Percentiles rank a stretch among this genome's conserved stretches.
Evolutionary conservation across 2,113 vertebrate genomes (phyloP).

Genomic region (Antidorcas marsupialis): DNA sequence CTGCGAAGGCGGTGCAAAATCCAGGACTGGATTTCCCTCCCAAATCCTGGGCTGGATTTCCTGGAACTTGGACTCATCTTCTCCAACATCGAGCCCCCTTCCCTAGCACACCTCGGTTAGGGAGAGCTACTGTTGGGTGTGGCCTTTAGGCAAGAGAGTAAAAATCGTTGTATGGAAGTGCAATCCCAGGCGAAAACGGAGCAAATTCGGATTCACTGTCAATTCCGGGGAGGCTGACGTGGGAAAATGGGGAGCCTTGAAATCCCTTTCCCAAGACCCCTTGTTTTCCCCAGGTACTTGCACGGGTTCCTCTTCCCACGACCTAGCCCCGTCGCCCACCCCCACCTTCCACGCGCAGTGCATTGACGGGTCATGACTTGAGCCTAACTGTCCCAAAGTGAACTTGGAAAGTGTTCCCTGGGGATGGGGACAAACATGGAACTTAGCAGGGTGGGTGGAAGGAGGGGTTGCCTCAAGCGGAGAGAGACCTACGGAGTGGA

Average conservation of each 20-base stretch:
- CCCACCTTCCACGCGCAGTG: background rate
- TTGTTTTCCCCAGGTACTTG: background rate
- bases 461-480: background rate
- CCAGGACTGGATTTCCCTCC: constrained; percentile 72
- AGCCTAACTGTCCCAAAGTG: constrained; percentile 57
- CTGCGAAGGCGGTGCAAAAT: constrained; percentile 65
- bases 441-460: background rate
- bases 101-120: background rate
- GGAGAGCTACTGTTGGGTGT: background rate
- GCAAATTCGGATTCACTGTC: background rate
- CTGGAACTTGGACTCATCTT: constrained; percentile 46
- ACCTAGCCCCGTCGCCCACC: background rate
- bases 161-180: background rate
- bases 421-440: constrained; percentile 47
- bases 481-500: background rate
- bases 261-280: constrained; percentile 8
- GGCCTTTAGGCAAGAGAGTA: background rate
- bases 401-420: constrained; percentile 61
- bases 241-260: background rate
- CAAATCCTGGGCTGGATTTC: constrained; percentile 73
- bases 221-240: background rate
- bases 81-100: constrained; percentile 27
- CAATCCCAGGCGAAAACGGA: background rate
- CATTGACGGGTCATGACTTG: background rate
- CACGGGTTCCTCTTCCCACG: background rate